These are phyloP conservation scores for Alfaro cultratus DNA, from an alignment of 2,797 vertebrate species.

Conservation along the genomic window DNA sequence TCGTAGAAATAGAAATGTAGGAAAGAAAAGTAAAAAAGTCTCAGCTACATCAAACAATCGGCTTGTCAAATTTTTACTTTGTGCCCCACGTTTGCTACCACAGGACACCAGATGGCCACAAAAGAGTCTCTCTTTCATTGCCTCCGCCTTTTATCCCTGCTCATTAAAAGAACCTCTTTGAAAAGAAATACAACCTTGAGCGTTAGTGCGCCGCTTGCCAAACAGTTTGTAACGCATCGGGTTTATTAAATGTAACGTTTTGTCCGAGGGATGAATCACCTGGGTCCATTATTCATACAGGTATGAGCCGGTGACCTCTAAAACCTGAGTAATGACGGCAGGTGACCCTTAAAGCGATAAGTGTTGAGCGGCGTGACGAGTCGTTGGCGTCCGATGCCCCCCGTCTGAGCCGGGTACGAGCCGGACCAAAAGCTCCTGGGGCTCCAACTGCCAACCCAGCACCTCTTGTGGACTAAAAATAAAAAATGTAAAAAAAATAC, in stretches of 20 bases:
- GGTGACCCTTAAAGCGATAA: slow-evolving; percentile 52
- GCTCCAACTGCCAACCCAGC: slow-evolving; percentile 45
- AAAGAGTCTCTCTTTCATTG: slow-evolving; percentile 44
- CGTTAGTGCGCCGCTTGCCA: slow-evolving; percentile 31
- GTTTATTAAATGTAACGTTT: slow-evolving; percentile 37
- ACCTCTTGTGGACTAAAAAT: slow-evolving; percentile 68
- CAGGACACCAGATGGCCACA: slow-evolving; percentile 48
- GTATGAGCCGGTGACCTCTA: slow-evolving; percentile 54
- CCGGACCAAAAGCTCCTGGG: slow-evolving; percentile 45
- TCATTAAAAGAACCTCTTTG: slow-evolving; percentile 55
- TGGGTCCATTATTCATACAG: slow-evolving; percentile 29
- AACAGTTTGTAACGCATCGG: slow-evolving; percentile 30
- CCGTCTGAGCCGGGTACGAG: slow-evolving; percentile 6
- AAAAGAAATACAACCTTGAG: slow-evolving; percentile 32
- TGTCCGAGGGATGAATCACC: slow-evolving; percentile 25
- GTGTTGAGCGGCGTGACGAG: slow-evolving; percentile 52
- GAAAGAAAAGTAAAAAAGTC: background rate
- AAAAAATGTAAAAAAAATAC: slow-evolving; percentile 12
- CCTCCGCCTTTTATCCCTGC: slow-evolving; percentile 58
- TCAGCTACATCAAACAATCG: slow-evolving; percentile 39
- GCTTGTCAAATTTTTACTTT: slow-evolving; percentile 34
- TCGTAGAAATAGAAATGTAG: background rate
- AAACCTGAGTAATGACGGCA: slow-evolving; percentile 46
- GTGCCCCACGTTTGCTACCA: slow-evolving; percentile 22
- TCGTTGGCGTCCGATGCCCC: slow-evolving; percentile 34